Evolutionary conservation across 2,888 invertebrate species (phyloP).

Genomic region (Chelonus formosanus): DNA sequence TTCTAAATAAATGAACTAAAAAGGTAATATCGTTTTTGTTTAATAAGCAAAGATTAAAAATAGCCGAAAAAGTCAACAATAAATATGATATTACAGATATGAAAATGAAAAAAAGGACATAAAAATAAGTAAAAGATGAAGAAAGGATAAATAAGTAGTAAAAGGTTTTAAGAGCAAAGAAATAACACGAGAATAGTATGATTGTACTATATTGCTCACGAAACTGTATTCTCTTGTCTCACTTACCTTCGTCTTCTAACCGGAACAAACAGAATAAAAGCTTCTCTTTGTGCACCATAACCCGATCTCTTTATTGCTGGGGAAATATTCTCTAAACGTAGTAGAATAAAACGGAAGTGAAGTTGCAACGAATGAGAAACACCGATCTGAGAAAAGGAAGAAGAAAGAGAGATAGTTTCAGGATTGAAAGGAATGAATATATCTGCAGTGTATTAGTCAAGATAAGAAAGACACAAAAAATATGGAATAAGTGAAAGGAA

Average conservation of each 20-base stretch:
- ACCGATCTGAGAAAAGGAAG: slow-evolving; percentile 26
- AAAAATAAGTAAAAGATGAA: no score
- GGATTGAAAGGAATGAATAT: slow-evolving; percentile 1
- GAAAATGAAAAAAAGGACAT: no score
- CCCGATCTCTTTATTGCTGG: slow-evolving; percentile 54
- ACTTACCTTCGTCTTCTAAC: slow-evolving; percentile 21
- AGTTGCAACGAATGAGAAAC: slow-evolving; percentile 45
- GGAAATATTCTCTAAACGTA: slow-evolving; percentile 56
- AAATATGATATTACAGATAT: no score
- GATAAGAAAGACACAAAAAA: background rate
- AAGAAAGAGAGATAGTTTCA: slow-evolving; percentile 17
- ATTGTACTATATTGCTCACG: slow-evolving; percentile 4
- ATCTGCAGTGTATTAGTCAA: background rate
- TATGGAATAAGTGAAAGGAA: background rate
- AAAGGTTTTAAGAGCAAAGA: slow-evolving; percentile 14
- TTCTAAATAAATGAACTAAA: no score
- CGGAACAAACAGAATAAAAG: slow-evolving; percentile 28
- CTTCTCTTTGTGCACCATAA: slow-evolving; percentile 40
- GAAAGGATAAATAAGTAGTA: background rate
- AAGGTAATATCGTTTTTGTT: no score
- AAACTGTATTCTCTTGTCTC: slow-evolving; percentile 12
- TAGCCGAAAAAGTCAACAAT: no score
- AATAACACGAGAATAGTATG: background rate
- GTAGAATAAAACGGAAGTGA: slow-evolving; percentile 56
- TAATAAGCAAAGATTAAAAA: no score